Conservation (phyloP, 2,888 invertebrate genomes). For the Epirrita christyi region DNA sequence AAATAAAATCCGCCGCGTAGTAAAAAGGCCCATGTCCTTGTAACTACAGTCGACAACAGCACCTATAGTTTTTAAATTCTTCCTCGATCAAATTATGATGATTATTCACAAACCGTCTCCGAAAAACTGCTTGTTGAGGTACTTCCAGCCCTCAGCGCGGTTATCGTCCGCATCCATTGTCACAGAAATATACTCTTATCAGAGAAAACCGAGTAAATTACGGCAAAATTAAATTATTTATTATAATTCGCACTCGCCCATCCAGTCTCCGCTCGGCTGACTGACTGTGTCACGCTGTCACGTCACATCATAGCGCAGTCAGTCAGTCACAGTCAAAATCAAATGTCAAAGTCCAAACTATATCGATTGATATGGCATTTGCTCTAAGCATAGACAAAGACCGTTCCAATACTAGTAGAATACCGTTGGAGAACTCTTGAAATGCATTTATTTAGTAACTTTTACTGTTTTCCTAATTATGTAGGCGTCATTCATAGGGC, state of each 20-base stretch:
- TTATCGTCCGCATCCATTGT: constrained; percentile 70
- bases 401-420: constrained; percentile 8
- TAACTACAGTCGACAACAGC: constrained; percentile 55
- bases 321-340: constrained; percentile 32
- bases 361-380: constrained; percentile 15
- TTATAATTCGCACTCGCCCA: constrained; percentile 37
- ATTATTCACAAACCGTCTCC: constrained; percentile 73
- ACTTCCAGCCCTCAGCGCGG: constrained; percentile 80
- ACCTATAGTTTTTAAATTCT: constrained; percentile 41
- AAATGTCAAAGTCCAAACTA: constrained; percentile 12
- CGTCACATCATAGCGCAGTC: too few species aligned
- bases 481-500: too few species aligned
- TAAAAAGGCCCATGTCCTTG: constrained; percentile 43
- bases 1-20: constrained; percentile 18
- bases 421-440: not conserved
- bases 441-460: not conserved
- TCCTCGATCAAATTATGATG: constrained; percentile 40
- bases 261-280: constrained; percentile 29
- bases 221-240: constrained; percentile 30
- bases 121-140: constrained; percentile 79
- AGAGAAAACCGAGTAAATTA: constrained; percentile 27
- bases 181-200: constrained; percentile 27
- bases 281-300: constrained; percentile 46
- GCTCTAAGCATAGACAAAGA: constrained; percentile 28
- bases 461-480: too few species aligned